Conservation (phyloP, 1,140 invertebrate genomes). For the Scaptomyza pallida region DNA sequence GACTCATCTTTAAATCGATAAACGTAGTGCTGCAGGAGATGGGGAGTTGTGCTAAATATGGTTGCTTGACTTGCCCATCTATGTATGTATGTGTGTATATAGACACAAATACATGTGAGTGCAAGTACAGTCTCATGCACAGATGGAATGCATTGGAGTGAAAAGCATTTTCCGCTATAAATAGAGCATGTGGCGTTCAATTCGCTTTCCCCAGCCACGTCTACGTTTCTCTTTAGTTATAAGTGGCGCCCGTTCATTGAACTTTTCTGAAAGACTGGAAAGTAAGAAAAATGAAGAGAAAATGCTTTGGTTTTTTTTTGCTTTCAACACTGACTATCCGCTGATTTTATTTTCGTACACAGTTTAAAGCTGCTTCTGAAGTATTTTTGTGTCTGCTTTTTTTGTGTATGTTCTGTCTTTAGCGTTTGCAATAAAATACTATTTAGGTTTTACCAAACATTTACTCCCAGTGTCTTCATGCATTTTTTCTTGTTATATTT, state of each 20-base stretch:
- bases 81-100: not conserved
- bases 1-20: conserved; percentile 62
- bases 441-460: conserved; percentile 31
- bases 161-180: conserved; percentile 57
- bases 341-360: conserved; percentile 66
- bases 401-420: conserved; percentile 35
- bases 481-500: conserved; percentile 32
- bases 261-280: conserved; percentile 31
- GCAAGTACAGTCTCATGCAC: conserved; percentile 47
- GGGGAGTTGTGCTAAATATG: conserved; percentile 20
- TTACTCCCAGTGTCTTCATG: conserved; percentile 22
- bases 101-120: not conserved
- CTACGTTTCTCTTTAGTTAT: conserved; percentile 2
- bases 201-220: conserved; percentile 56
- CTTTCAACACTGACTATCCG: conserved; percentile 58
- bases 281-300: conserved; percentile 32
- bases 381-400: conserved; percentile 19
- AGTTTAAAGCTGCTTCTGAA: conserved; percentile 46
- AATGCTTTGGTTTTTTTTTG: conserved; percentile 28
- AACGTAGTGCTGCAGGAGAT: not conserved
- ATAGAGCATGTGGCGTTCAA: conserved; percentile 37
- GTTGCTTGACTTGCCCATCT: conserved; percentile 33
- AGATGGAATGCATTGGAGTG: conserved; percentile 39
- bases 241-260: conserved; percentile 48
- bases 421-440: conserved; percentile 60